These are phyloP conservation scores for Lasioglossum malachurum DNA, from an alignment of 2,888 invertebrate species.

Conservation along the genomic window DNA sequence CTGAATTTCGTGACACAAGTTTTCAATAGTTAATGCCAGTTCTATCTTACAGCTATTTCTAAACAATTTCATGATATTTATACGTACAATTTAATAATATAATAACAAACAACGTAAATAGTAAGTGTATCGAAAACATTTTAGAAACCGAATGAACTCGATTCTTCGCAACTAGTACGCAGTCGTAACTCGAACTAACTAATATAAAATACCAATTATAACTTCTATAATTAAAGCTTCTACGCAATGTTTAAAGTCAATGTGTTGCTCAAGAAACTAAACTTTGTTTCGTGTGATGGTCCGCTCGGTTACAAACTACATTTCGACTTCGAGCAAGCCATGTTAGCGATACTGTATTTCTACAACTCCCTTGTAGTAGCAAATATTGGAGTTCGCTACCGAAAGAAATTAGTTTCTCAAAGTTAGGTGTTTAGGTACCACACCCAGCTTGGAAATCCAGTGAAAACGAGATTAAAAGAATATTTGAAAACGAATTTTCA, in stretches of 20 bases:
- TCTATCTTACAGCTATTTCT: background rate
- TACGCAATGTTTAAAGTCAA: background rate
- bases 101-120: background rate
- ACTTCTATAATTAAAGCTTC: slow-evolving; percentile 11
- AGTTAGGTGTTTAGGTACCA: slow-evolving; percentile 30
- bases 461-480: background rate
- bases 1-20: background rate
- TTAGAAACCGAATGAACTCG: background rate
- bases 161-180: background rate
- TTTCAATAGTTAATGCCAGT: background rate
- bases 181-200: background rate
- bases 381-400: slow-evolving; percentile 38
- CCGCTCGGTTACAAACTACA: background rate
- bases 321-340: background rate
- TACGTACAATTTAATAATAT: background rate
- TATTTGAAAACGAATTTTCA: background rate
- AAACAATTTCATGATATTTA: background rate
- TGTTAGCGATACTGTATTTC: slow-evolving; percentile 25
- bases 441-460: background rate
- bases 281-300: background rate
- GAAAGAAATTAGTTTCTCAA: slow-evolving; percentile 49
- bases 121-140: background rate
- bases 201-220: slow-evolving; percentile 12
- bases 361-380: slow-evolving; percentile 15
- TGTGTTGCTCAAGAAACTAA: background rate